Conservation (phyloP, 2,113 vertebrate species). For the Azemiops feae region DNA sequence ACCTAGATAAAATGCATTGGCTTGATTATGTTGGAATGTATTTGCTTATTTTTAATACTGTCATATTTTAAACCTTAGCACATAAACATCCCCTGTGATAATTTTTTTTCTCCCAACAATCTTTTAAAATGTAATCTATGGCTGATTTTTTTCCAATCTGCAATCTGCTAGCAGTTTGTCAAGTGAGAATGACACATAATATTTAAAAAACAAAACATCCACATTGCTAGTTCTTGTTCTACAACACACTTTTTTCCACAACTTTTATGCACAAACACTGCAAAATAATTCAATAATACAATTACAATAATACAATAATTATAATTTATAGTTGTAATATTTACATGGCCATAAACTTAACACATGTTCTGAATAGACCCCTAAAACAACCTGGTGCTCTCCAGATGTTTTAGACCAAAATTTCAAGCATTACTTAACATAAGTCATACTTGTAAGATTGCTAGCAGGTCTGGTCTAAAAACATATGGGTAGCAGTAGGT, state of each 20-base stretch:
- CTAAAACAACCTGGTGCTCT: neutral
- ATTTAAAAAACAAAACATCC: neutral
- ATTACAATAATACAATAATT: neutral
- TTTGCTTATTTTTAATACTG: conserved; percentile 1
- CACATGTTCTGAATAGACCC: neutral
- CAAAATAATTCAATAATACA: neutral
- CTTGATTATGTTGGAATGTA: conserved; percentile 34
- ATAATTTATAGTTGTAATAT: neutral
- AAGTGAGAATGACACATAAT: neutral
- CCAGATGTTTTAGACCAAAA: neutral
- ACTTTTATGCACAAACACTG: neutral
- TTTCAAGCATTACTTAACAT: neutral
- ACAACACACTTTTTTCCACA: neutral
- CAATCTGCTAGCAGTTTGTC: neutral
- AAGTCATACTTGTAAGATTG: neutral
- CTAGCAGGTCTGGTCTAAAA: neutral
- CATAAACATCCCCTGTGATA: too few species aligned
- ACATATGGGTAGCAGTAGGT: neutral
- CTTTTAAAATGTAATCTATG: neutral
- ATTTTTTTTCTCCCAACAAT: neutral
- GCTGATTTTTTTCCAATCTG: neutral
- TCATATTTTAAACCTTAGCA: neutral
- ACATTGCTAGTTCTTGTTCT: neutral
- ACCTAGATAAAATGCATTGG: conserved; percentile 38
- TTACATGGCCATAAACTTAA: neutral